Base-by-base conservation (phyloP, 2,113 vertebrate genomes). In the Eleginops maclovinus region DNA sequence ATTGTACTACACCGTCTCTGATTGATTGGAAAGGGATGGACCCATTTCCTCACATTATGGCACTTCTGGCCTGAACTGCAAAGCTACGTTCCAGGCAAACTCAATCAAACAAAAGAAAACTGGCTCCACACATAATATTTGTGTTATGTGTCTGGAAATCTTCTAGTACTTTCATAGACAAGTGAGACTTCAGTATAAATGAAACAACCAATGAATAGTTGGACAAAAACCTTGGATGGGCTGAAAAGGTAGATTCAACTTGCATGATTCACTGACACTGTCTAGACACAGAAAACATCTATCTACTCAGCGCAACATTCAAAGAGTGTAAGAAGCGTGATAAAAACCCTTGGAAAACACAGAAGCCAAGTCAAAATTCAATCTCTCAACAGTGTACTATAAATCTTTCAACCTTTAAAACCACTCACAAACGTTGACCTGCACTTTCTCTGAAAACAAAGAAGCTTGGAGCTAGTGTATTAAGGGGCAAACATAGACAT, bases 281-380 rank as follows among this genome's bases (percentile, higher is more conserved):
- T 90, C 87, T 88, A 85, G 83, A 91, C 72, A 41, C 12, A 66
- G 70, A 71, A 87, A 87, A 66, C 62, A 26, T 80, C 53, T 83
- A 44, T 75, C 55, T 77, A 28, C 79, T 81, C 47, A 80, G n/a
- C 14, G 4, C 61, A 77, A 82, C 41, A 75, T 81, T 82, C 67
- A 79, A 81, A 67, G n/a, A 74, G 22, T 14, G 50, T 75, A 40
- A 54, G 44, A 67, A 56, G 40, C 0, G 0, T 54, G 51, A 68
- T 71, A 19, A 44, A 59, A 83, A 75, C 10, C 15, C 28, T 72
- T 12, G 28, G 16, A 21, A 63, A 76, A 44, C 54, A 43, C 40
- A 74, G 14, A 61, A 65, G 49, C 36, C 53, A 41, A 64, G 5
- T 68, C 26, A 69, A 65, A 78, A 41, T 28, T 49, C 21, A 67